These are phyloP conservation scores for Stramonita haemastoma DNA, from an alignment of 2,888 invertebrate species.

Conservation along the genomic window DNA sequence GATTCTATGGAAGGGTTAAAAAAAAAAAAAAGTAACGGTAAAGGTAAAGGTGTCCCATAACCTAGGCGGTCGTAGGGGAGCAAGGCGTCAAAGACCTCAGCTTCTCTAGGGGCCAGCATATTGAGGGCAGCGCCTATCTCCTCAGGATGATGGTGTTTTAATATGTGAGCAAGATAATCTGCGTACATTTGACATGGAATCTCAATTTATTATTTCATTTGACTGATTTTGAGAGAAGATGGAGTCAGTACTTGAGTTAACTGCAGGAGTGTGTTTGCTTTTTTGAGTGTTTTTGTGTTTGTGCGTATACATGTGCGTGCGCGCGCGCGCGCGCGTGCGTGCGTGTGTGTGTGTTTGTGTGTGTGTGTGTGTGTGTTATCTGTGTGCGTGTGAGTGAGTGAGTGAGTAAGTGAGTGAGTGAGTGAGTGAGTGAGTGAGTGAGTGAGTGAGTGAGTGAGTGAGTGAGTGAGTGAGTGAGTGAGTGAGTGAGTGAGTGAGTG, in stretches of 20 bases:
- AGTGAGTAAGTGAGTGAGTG: not conserved
- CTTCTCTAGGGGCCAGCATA: too few relatives aligned
- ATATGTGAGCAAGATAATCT: too few relatives aligned
- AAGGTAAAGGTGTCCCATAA: too few relatives aligned
- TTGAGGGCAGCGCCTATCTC: too few relatives aligned
- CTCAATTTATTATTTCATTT: too few relatives aligned
- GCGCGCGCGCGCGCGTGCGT: not conserved
- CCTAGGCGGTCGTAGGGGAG: too few relatives aligned
- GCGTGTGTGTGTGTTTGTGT: not conserved
- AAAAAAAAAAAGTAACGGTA: too few relatives aligned
- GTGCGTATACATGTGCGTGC: not conserved
- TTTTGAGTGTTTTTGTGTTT: not conserved
- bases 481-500: not conserved
- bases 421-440: not conserved
- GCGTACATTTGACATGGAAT: too few relatives aligned
- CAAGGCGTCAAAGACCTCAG: too few relatives aligned
- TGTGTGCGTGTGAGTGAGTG: not conserved
- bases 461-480: not conserved
- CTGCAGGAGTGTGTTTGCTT: not conserved
- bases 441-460: not conserved
- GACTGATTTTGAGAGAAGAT: too few relatives aligned
- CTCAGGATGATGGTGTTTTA: too few relatives aligned
- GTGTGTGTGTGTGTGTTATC: not conserved
- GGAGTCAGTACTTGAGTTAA: not conserved
- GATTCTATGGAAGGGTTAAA: too few relatives aligned